A percentile compares a stretch with the other conserved stretches of the same genome.
These are phyloP conservation scores for Australoheros facetus DNA, from an alignment of 2,797 vertebrate genomes.

Conservation along the genomic window DNA sequence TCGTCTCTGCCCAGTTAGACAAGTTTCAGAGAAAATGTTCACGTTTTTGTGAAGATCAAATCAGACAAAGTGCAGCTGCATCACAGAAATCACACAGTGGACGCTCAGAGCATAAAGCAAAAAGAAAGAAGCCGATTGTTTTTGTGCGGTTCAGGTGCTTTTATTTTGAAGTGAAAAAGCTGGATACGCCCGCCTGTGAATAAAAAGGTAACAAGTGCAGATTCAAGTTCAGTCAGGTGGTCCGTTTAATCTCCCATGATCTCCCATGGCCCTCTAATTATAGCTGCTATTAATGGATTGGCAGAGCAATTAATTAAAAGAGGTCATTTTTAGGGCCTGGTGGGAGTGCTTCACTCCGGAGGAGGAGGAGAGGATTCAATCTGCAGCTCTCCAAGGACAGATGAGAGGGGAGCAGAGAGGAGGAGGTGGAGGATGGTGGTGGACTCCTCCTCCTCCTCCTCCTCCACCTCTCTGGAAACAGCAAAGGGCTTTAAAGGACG, in stretches of 20 bases:
- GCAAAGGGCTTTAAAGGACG: constrained; percentile 9
- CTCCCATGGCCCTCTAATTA: constrained; percentile 72
- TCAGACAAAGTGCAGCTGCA: not conserved
- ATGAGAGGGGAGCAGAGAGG: not conserved
- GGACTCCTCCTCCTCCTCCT: not conserved
- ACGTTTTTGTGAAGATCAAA: not conserved
- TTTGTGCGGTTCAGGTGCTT: not conserved
- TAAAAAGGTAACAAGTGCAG: constrained; percentile 42
- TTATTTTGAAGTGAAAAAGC: not conserved
- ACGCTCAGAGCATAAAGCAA: too few relatives aligned
- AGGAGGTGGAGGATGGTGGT: not conserved
- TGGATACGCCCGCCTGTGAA: not conserved
- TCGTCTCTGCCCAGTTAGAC: not conserved
- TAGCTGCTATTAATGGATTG: constrained; percentile 73
- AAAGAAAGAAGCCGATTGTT: rapidly evolving
- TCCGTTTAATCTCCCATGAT: constrained; percentile 55
- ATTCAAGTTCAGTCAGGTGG: constrained; percentile 55
- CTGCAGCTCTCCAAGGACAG: constrained; percentile 37
- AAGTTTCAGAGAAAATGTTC: too few relatives aligned
- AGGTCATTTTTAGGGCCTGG: constrained; percentile 59
- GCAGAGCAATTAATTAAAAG: constrained; percentile 72
- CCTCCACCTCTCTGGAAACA: not conserved
- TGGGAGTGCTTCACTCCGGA: constrained; percentile 60
- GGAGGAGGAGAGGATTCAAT: constrained; percentile 56
- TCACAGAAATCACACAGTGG: not conserved